Evolutionary conservation across 2,797 vertebrate species (phyloP).

Genomic region (Gymnopithys bicolor): DNA sequence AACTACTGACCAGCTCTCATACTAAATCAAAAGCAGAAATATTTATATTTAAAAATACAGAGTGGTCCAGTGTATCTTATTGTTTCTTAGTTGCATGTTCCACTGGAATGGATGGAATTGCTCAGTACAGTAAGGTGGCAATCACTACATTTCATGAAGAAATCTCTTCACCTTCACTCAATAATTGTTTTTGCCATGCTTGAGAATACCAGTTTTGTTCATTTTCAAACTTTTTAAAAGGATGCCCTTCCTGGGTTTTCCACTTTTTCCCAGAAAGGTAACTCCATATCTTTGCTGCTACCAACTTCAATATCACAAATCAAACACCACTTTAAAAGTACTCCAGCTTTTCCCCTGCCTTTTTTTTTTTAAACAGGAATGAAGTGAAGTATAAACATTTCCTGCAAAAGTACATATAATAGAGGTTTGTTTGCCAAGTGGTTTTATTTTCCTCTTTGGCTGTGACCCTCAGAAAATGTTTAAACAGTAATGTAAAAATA

Average conservation of each 20-base stretch:
- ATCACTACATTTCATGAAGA: not conserved
- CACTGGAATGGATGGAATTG: not conserved
- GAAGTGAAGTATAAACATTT: constrained; percentile 51
- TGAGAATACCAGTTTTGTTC: not conserved
- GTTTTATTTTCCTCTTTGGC: constrained; percentile 66
- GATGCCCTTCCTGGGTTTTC: not conserved
- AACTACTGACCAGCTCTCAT: not conserved
- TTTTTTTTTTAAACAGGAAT: not conserved
- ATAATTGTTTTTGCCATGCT: not conserved
- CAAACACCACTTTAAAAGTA: not conserved
- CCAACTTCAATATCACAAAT: not conserved
- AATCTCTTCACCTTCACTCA: not conserved
- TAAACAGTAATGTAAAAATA: constrained; percentile 68
- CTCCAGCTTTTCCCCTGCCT: not conserved
- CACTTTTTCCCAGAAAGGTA: not conserved
- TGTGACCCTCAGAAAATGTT: constrained; percentile 66
- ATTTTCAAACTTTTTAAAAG: not conserved
- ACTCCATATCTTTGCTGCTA: not conserved
- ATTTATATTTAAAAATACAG: not conserved
- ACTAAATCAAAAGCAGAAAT: not conserved
- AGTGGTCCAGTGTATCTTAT: not conserved
- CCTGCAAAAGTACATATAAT: constrained; percentile 54
- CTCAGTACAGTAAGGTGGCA: not conserved
- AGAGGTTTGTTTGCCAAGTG: constrained; percentile 62
- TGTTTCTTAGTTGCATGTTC: not conserved